phyloP scores from a whole-genome alignment of 2,797 vertebrate genomes.

The Tamandua tetradactyla region DNA sequence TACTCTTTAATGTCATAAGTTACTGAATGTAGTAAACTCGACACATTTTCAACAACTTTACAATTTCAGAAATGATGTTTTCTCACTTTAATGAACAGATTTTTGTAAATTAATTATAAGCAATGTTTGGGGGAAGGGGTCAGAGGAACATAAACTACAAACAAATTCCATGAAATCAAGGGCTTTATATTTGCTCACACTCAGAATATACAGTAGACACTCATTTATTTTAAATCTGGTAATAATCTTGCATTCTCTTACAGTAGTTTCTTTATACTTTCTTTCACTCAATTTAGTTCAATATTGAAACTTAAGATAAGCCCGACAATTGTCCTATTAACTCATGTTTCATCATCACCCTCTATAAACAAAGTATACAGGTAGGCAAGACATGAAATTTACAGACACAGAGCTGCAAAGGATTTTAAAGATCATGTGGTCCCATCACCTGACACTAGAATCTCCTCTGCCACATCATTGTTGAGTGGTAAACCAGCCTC shows the following conservation, averaged over 20 bases:
- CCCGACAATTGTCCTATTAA: too few relatives aligned
- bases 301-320: not conserved
- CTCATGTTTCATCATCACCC: not conserved
- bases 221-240: not conserved
- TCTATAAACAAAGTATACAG: not conserved
- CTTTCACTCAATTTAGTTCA: not conserved
- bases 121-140: too few relatives aligned
- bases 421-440: not conserved
- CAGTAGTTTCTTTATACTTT: not conserved
- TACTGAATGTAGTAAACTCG: not conserved
- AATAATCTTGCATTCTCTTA: not conserved
- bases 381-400: rapidly evolving
- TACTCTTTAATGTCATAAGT: not conserved
- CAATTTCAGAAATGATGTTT: not conserved
- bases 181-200: not conserved
- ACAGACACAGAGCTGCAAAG: not conserved
- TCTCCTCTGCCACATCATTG: not conserved
- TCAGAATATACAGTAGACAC: not conserved
- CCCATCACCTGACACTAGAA: too few relatives aligned
- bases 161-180: not conserved
- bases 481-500: not conserved
- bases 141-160: not conserved
- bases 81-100: not conserved
- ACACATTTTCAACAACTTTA: not conserved
- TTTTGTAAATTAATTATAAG: not conserved